Evolutionary conservation across 1,140 invertebrate genomes (phyloP), one percentile per base, ranked within the genome.

Genomic region (Phortica variegata): DNA sequence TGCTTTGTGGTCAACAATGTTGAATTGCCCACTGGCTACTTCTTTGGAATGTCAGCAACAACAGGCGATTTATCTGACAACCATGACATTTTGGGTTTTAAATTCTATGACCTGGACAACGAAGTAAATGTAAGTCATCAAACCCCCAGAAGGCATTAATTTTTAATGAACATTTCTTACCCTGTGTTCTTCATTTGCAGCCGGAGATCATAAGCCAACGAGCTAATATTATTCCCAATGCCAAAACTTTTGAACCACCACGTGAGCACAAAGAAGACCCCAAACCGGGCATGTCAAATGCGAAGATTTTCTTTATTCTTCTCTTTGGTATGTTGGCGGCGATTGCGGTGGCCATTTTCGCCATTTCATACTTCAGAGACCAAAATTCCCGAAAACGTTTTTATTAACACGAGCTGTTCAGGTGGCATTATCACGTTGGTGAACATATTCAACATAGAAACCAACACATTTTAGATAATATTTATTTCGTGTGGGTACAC

Each of bases 41-140:
- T 85, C 78, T 90, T 98, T 77, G 97, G 97, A 32, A 79, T 95
- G 10, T 89, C 92, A 0, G 93, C 97, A 10, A 95, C 94, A 1
- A 99, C 97, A 3, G 97, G 97, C 7, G 94, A 98, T 77, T 79
- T 99, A 38, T 90, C 87, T 37, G 97, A 99, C 82, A 97, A 93
- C 76, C 97, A 99, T 79, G 96, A 99, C 76, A 85, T 99, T 49
- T 82, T 97, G 41, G 88, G 91, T 7, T 82, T 99, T 38, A 91
- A 93, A 78, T 83, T 95, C 53, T 97, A 89, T 71, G 91, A 97
- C 75, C 79, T 97, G 43, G 91, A 95, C 68, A 70, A 84, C 29
- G 79, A 85, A 37, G 82, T 85, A 49, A 83, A 84, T 71, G 88
- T 90, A 78, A 83, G 65, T 54, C n/a, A n/a, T n/a, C n/a, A n/a